Conservation (phyloP, 2,797 vertebrate genomes). For the Yasuhikotakia modesta region DNA sequence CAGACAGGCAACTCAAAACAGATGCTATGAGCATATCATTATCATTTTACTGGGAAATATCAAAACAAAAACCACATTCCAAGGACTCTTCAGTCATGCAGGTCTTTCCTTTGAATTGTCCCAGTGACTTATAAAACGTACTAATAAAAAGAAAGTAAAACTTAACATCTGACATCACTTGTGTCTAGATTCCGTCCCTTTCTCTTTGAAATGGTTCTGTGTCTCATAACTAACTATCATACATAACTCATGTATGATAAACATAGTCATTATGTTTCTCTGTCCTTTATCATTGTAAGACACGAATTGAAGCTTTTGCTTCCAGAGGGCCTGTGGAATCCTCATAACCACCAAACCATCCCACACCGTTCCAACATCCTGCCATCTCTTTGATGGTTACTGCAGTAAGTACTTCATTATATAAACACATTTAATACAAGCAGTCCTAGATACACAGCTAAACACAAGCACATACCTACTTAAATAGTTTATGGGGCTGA, state of each 20-base stretch:
- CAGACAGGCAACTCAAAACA: conserved; percentile 75
- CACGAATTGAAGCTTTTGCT: conserved; percentile 60
- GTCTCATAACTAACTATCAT: no score
- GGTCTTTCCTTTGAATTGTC: conserved; percentile 57
- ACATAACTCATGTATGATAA: conserved; percentile 58
- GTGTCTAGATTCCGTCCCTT: conserved; percentile 54
- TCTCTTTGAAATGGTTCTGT: conserved; percentile 54
- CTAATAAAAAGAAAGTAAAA: conserved; percentile 49
- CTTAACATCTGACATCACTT: conserved; percentile 59
- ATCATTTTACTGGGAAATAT: conserved; percentile 76
- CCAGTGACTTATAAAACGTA: conserved; percentile 33
- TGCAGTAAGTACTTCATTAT: conserved; percentile 66
- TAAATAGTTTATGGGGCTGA: neutral
- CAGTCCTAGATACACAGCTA: conserved; percentile 9
- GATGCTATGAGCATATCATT: conserved; percentile 73
- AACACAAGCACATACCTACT: neutral
- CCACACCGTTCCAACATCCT: conserved; percentile 64
- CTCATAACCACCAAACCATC: conserved; percentile 48
- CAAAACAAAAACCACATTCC: conserved; percentile 72
- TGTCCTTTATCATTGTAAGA: conserved; percentile 61
- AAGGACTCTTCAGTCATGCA: conserved; percentile 57
- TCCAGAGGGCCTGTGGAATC: conserved; percentile 22
- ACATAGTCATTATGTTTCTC: conserved; percentile 61
- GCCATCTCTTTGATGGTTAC: conserved; percentile 67
- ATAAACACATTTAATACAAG: conserved; percentile 68